Evolutionary conservation across 2,113 vertebrate species (phyloP), one percentile per base, ranked within the genome.

Genomic region (Dermatemys mawii): DNA sequence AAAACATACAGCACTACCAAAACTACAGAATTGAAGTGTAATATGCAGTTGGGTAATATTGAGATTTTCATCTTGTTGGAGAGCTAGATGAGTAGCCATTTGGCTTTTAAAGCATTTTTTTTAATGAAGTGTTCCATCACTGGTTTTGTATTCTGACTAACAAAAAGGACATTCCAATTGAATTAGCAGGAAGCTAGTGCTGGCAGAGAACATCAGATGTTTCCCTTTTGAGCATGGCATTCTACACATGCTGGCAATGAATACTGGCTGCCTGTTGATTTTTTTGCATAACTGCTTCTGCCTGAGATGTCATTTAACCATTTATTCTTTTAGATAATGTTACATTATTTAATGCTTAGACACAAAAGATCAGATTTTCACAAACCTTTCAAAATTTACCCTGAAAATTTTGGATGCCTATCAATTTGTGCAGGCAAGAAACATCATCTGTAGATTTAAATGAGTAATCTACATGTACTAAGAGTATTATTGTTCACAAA

Each of bases 71-170:
- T 73, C 78, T 82, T 75, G 51, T 22, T 75, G 55, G n/a, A 81
- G 81, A 60, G 44, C 78, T 63, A 86, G 49, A 82, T 38, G 53
- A 82, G 60, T 60, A 24, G n/a, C 49, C 13, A 81, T 76, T 91
- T 91, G 63, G 63, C 63, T 35, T 44, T 60, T 76, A 41, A 75
- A 81, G n/a, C n/a, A 41, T 60, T n/a, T 78, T 78, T 75, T 88
- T 32, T 78, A 10, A 22, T 17, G 6, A 92, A 90, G 51, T 86
- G 5, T 70, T 82, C 21, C 0, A 38, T 51, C 67, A 90, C n/a
- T 26, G 53, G 29, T 89, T 95, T 80, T 88, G 10, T n/a, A 90
- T n/a, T 24, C n/a, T 80, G 13, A 80, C 85, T 53, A 90, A 79
- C 29, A 94, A 91, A 70, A 90, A 92, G 49, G 13, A 19, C 6